A percentile compares a stretch with the other conserved stretches of the same genome.
phyloP scores from a whole-genome alignment of 1,140 invertebrate genomes.

The Chelonus insularis region DNA sequence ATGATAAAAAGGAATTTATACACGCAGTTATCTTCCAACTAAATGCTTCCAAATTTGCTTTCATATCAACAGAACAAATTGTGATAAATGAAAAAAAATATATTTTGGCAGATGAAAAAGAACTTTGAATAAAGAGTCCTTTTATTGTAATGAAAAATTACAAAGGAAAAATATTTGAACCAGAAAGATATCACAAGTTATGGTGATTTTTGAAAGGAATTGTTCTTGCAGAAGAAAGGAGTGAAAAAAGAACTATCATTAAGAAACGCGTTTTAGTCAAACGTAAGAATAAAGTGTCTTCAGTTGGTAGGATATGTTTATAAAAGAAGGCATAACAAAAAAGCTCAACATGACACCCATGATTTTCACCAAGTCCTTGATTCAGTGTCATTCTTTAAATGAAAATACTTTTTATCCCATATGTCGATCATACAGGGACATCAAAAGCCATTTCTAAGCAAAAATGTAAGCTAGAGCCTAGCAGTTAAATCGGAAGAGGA shows the following conservation, averaged over 20 bases:
- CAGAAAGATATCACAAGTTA: no score
- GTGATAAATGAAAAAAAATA: background rate
- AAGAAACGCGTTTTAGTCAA: background rate
- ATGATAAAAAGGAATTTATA: conserved; percentile 8
- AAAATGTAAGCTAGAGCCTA: background rate
- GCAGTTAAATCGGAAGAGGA: conserved; percentile 1
- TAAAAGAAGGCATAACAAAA: conserved; percentile 31
- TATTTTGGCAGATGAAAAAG: background rate
- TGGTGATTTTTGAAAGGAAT: no score
- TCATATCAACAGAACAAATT: background rate
- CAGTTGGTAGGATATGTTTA: conserved; percentile 36
- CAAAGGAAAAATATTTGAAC: background rate
- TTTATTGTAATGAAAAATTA: background rate
- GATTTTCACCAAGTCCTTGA: conserved; percentile 33
- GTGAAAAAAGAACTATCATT: no score
- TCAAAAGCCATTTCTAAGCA: background rate
- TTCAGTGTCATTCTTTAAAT: conserved; percentile 42
- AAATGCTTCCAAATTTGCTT: background rate
- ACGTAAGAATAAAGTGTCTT: conserved; percentile 6
- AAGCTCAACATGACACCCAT: conserved; percentile 25
- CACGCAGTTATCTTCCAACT: background rate
- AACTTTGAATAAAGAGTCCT: background rate
- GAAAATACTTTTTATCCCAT: conserved; percentile 29
- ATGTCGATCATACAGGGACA: background rate
- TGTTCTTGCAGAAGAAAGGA: no score